These are phyloP conservation scores for Gonioctena quinquepunctata DNA, from an alignment of 1,140 invertebrate species.

Conservation along the genomic window DNA sequence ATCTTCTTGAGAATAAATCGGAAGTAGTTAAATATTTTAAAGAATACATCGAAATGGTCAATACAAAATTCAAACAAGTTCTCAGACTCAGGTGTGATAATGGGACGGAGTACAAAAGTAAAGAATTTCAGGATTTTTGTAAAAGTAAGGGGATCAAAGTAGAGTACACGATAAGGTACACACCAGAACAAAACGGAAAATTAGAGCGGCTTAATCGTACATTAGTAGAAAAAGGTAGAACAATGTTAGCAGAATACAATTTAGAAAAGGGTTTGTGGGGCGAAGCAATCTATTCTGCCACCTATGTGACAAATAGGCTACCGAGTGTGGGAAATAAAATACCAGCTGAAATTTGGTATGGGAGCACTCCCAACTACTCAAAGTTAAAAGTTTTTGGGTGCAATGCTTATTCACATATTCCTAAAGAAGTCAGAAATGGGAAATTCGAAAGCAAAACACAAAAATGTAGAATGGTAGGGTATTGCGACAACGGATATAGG, in stretches of 20 bases:
- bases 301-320: constrained; percentile 10
- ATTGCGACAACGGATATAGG: constrained; percentile 29
- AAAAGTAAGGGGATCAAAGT: not conserved
- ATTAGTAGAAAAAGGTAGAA: not conserved
- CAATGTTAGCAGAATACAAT: not conserved
- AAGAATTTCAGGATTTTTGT: not conserved
- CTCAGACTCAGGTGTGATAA: not conserved
- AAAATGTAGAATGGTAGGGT: constrained; percentile 34
- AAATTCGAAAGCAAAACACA: constrained; percentile 28
- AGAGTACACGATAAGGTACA: not conserved
- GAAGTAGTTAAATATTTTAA: no score
- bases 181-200: not conserved
- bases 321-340: constrained; percentile 20
- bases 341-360: constrained; percentile 48
- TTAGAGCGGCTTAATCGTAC: not conserved
- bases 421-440: constrained; percentile 25
- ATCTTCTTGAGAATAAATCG: no score
- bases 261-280: not conserved
- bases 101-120: not conserved
- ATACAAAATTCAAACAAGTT: no score
- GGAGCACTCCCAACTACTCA: constrained; percentile 34
- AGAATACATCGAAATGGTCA: no score
- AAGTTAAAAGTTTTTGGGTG: constrained; percentile 48
- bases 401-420: constrained; percentile 34
- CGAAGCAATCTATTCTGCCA: not conserved